These are phyloP conservation scores for Phoebastria nigripes DNA, from an alignment of 2,797 vertebrate genomes.

Conservation along the genomic window DNA sequence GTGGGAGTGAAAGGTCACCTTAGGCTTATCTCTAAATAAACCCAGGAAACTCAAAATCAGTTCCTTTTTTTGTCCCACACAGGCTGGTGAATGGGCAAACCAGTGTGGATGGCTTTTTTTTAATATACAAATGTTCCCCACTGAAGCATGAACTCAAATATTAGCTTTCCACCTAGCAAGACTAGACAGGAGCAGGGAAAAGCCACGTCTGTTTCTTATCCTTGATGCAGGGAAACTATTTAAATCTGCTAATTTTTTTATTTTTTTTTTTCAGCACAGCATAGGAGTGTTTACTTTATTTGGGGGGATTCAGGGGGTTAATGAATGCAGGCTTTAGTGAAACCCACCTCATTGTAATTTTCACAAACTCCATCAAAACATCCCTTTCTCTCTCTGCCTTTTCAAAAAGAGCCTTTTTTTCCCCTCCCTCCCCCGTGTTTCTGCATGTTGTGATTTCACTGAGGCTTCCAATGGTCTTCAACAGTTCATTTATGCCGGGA, in stretches of 20 bases:
- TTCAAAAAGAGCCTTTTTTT: background rate
- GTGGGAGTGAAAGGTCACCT: slow-evolving; percentile 56
- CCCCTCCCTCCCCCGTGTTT: slow-evolving; percentile 43
- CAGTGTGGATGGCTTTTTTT: background rate
- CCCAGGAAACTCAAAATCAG: slow-evolving; percentile 30
- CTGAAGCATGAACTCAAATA: slow-evolving; percentile 78
- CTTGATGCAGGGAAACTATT: slow-evolving; percentile 72
- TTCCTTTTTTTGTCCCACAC: background rate
- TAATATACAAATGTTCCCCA: slow-evolving; percentile 68
- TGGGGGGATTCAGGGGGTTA: background rate
- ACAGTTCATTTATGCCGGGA: slow-evolving; percentile 90
- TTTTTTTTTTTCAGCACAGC: background rate
- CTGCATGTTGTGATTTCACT: slow-evolving; percentile 92
- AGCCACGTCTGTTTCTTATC: slow-evolving; percentile 73
- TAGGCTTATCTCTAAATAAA: slow-evolving; percentile 52
- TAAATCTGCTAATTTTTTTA: slow-evolving; percentile 40
- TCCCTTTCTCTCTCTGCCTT: slow-evolving; percentile 20
- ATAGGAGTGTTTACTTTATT: slow-evolving; percentile 39
- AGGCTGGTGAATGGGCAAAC: background rate
- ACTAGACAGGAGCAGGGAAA: slow-evolving; percentile 67
- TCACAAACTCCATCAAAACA: slow-evolving; percentile 43
- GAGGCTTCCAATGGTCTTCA: slow-evolving; percentile 90
- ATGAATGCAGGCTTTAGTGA: slow-evolving; percentile 46
- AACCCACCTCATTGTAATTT: slow-evolving; percentile 41
- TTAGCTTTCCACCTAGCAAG: slow-evolving; percentile 74